Conservation (phyloP, 2,113 vertebrate species). For the Lates calcarifer region DNA sequence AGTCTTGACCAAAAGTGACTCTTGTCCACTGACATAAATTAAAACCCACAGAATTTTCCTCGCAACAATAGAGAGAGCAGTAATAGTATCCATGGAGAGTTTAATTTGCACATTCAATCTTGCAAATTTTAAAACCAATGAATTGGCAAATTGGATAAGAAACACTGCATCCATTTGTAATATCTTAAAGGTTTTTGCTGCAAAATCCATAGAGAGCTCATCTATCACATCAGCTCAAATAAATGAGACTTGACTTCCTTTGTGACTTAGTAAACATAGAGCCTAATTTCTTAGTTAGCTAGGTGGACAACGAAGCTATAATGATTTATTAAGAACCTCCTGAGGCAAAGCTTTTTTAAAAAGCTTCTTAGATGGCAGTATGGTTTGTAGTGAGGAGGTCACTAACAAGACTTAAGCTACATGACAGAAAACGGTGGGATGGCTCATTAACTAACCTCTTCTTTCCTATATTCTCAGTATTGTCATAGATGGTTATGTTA, state of each 20-base stretch:
- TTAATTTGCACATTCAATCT: conserved; percentile 34
- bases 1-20: no score
- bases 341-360: background rate
- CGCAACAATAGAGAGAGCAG: background rate
- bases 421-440: no score
- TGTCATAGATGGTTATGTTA: background rate
- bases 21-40: background rate
- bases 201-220: conserved; percentile 10
- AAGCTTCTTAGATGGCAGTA: background rate
- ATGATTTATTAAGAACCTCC: conserved; percentile 20
- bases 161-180: conserved; percentile 22
- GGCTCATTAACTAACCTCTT: background rate
- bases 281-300: background rate
- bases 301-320: conserved; percentile 12
- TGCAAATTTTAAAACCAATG: conserved; percentile 39
- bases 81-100: conserved; percentile 22
- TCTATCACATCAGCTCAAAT: conserved; percentile 32
- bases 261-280: conserved; percentile 3
- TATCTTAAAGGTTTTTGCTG: conserved; percentile 30
- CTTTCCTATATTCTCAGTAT: no score
- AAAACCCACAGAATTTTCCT: conserved; percentile 3
- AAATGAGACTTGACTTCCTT: conserved; percentile 7
- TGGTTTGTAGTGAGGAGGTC: background rate
- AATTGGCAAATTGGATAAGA: conserved; percentile 42
- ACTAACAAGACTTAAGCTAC: background rate